Conservation (phyloP, 2,888 invertebrate genomes). For the Luperina testacea region DNA sequence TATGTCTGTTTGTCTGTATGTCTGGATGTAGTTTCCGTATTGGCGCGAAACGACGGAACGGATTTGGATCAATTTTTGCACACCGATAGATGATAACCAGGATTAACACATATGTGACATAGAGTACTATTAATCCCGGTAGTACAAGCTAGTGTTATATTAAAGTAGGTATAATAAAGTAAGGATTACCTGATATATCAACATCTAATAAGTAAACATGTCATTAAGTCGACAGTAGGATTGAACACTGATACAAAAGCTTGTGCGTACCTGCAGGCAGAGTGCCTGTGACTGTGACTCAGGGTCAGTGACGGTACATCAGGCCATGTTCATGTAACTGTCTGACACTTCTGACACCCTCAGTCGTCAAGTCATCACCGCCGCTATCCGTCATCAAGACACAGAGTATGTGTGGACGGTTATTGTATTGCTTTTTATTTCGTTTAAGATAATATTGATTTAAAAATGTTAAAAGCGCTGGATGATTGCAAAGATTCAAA, state of each 20-base stretch:
- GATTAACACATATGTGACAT: too few species aligned
- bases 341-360: not conserved
- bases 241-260: not conserved
- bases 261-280: too few species aligned
- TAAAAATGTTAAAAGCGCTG: not conserved
- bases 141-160: too few species aligned
- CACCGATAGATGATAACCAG: too few species aligned
- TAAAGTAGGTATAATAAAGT: too few species aligned
- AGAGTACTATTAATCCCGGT: too few species aligned
- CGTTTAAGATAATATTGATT: not conserved
- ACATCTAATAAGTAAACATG: not conserved
- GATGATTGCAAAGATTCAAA: not conserved
- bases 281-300: not conserved
- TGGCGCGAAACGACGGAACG: too few species aligned
- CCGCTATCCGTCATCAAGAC: too few species aligned
- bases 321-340: too few species aligned
- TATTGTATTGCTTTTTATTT: not conserved
- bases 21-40: too few species aligned
- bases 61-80: too few species aligned
- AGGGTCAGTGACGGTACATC: not conserved
- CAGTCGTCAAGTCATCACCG: not conserved
- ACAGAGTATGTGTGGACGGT: not conserved
- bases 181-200: not conserved
- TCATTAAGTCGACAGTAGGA: not conserved
- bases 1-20: too few species aligned